Percentiles rank a stretch among this genome's conserved stretches.
These are phyloP conservation scores for Orthosia gothica DNA, from an alignment of 2,888 invertebrate genomes.

Conservation along the genomic window DNA sequence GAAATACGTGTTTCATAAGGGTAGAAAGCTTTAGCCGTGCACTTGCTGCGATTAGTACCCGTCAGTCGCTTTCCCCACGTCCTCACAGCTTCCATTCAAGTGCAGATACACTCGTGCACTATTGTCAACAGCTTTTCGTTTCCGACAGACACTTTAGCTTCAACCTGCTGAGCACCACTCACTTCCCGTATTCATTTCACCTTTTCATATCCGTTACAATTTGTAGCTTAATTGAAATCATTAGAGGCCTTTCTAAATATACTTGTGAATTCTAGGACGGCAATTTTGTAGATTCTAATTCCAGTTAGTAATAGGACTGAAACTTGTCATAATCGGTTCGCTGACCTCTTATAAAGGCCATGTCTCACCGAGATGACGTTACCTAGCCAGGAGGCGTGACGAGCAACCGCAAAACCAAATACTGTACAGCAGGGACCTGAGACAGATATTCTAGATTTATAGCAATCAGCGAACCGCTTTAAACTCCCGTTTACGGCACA, in stretches of 20 bases:
- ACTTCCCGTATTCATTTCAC: constrained; percentile 34
- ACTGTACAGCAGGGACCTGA: constrained; percentile 16
- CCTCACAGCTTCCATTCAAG: constrained; percentile 31
- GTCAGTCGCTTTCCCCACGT: constrained; percentile 40
- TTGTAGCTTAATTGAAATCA: constrained; percentile 15
- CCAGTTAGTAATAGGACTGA: constrained; percentile 15
- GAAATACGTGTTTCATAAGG: constrained; percentile 40
- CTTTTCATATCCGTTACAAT: constrained; percentile 16
- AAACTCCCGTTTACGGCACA: constrained; percentile 4
- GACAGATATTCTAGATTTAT: neutral
- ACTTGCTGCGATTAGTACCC: constrained; percentile 32
- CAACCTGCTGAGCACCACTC: constrained; percentile 22
- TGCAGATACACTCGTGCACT: constrained; percentile 33
- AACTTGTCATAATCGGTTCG: constrained; percentile 24
- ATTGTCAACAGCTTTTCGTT: constrained; percentile 34
- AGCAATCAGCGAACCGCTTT: neutral
- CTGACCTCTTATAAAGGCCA: constrained; percentile 42
- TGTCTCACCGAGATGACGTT: constrained; percentile 41
- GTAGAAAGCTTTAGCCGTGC: constrained; percentile 44
- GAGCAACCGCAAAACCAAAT: constrained; percentile 53
- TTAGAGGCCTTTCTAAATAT: neutral
- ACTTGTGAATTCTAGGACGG: neutral
- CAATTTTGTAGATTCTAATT: neutral
- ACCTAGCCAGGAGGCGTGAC: constrained; percentile 51
- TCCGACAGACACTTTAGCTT: constrained; percentile 26